Evolutionary conservation across 2,113 vertebrate genomes (phyloP).

Genomic region (Gnathonemus echidnorhynchus): DNA sequence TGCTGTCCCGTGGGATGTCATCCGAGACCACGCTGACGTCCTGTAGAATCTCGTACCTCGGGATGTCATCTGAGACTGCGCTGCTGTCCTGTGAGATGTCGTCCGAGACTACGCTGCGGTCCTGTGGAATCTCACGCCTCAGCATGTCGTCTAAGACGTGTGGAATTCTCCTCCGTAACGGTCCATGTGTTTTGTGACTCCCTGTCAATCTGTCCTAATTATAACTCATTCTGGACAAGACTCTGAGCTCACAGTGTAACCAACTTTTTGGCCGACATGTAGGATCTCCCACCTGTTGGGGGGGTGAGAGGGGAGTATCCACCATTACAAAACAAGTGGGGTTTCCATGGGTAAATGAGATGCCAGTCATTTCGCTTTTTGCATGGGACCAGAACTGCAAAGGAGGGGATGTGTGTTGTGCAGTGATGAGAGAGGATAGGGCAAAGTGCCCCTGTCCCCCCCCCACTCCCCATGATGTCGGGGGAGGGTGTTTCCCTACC

Average conservation of each 20-base stretch:
- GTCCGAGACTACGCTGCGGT: no score
- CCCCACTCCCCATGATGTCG: neutral
- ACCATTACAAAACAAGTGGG: neutral
- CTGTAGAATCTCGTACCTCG: no score
- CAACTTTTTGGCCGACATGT: neutral
- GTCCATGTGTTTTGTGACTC: neutral
- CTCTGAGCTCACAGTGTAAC: neutral
- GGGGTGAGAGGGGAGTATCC: neutral
- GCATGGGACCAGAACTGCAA: neutral
- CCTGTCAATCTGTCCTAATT: neutral
- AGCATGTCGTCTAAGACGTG: no score
- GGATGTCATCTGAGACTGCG: no score
- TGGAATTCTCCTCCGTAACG: no score
- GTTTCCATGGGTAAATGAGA: neutral
- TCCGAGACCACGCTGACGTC: no score
- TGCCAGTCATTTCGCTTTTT: neutral
- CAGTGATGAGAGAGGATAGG: no score
- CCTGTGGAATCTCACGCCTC: no score
- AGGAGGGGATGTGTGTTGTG: no score
- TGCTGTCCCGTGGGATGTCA: no score
- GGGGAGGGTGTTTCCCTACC: neutral
- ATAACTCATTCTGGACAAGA: neutral
- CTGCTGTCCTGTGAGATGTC: no score
- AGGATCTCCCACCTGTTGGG: neutral
- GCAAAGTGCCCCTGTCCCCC: neutral